Evolutionary conservation across 2,888 invertebrate species (phyloP).

Genomic region (Acronicta aceris): DNA sequence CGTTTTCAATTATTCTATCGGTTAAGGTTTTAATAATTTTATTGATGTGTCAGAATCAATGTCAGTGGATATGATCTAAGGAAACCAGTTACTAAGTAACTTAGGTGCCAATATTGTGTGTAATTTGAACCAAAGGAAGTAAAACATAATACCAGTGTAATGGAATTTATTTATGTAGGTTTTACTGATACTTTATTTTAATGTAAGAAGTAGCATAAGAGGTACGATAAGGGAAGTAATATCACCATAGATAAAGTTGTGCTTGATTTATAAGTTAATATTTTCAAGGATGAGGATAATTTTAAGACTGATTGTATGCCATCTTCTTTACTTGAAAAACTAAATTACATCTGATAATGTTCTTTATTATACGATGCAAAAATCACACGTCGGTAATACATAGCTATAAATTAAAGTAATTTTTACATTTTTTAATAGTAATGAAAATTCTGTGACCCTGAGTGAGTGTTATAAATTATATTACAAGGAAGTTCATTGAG

Average conservation of each 20-base stretch:
- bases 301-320: constrained; percentile 60
- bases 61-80: constrained; percentile 8
- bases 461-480: background rate
- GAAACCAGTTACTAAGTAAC: constrained; percentile 15
- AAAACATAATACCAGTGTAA: constrained; percentile 54
- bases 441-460: background rate
- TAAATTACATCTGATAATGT: no score
- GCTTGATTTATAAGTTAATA: background rate
- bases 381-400: no score
- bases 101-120: constrained; percentile 6
- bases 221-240: constrained; percentile 5
- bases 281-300: constrained; percentile 49
- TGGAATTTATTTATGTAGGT: constrained; percentile 25
- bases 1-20: constrained; percentile 26
- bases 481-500: constrained; percentile 35
- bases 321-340: constrained; percentile 28
- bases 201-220: constrained; percentile 10
- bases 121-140: constrained; percentile 47
- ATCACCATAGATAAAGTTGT: constrained; percentile 2
- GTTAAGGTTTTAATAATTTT: constrained; percentile 14
- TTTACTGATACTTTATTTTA: constrained; percentile 12
- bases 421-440: no score
- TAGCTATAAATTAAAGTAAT: no score
- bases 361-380: no score
- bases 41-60: background rate